Evolutionary conservation across 1,140 invertebrate genomes (phyloP).

Genomic region (Probaryconus sp.): DNA sequence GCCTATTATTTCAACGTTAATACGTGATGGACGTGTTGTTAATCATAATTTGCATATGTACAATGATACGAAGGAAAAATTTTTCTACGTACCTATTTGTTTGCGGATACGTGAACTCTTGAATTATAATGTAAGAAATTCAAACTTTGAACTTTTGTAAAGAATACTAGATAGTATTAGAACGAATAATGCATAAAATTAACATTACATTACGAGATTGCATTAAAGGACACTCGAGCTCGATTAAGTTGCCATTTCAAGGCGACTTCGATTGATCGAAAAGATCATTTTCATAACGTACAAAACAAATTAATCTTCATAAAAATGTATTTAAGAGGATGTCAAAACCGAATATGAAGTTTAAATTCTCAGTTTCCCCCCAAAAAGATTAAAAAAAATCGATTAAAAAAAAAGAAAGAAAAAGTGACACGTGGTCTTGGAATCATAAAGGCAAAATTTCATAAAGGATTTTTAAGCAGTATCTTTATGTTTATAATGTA

Average conservation of each 20-base stretch:
- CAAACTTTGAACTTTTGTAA: conserved; percentile 27
- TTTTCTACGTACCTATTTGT: too few species aligned
- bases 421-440: too few species aligned
- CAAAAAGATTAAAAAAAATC: too few species aligned
- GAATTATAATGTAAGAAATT: conserved; percentile 30
- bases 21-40: conserved; percentile 4
- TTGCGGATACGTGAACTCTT: conserved; percentile 7
- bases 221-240: conserved; percentile 9
- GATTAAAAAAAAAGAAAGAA: too few species aligned
- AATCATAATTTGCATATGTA: conserved; percentile 14
- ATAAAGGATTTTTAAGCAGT: too few species aligned
- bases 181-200: conserved; percentile 42
- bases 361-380: too few species aligned
- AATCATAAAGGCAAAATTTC: too few species aligned
- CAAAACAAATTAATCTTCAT: too few species aligned
- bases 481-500: too few species aligned
- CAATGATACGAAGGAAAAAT: conserved; percentile 8
- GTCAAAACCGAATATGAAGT: too few species aligned
- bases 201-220: conserved; percentile 23
- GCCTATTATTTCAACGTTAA: conserved; percentile 4
- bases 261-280: conserved; percentile 31
- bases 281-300: too few species aligned
- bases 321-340: too few species aligned
- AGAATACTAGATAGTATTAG: conserved; percentile 32
- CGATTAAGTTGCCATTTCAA: conserved; percentile 23